Conservation (phyloP, 2,888 invertebrate species). For the Tortricodes alternella region DNA sequence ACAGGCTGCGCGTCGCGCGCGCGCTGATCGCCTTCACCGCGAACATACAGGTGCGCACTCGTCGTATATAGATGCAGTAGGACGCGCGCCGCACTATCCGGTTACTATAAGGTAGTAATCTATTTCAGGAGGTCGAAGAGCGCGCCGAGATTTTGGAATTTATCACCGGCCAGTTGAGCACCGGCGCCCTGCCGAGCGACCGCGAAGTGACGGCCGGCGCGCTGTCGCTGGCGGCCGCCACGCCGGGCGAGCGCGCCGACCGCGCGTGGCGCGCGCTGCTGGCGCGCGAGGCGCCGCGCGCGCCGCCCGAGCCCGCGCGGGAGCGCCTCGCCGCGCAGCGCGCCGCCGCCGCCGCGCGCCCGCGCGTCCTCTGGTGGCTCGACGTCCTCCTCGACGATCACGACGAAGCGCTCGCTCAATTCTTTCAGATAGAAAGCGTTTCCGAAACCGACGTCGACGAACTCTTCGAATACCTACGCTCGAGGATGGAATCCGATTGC, state of each 20-base stretch:
- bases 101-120: too few relatives aligned
- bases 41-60: slow-evolving; percentile 47
- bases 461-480: slow-evolving; percentile 61
- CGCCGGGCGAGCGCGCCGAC: slow-evolving; percentile 62
- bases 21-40: slow-evolving; percentile 53
- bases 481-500: slow-evolving; percentile 44
- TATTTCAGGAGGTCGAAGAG: slow-evolving; percentile 59
- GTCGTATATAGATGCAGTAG: too few relatives aligned
- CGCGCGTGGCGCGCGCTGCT: slow-evolving; percentile 62
- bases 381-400: slow-evolving; percentile 48
- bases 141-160: slow-evolving; percentile 69
- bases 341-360: slow-evolving; percentile 40
- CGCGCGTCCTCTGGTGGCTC: slow-evolving; percentile 62
- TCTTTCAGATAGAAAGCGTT: slow-evolving; percentile 56
- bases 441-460: slow-evolving; percentile 62
- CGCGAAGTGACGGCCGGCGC: slow-evolving; percentile 55
- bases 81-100: too few relatives aligned
- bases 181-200: slow-evolving; percentile 65
- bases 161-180: slow-evolving; percentile 61
- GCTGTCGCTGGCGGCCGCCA: slow-evolving; percentile 48
- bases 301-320: slow-evolving; percentile 34
- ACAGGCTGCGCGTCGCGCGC: slow-evolving; percentile 69
- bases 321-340: slow-evolving; percentile 23
- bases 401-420: slow-evolving; percentile 51
- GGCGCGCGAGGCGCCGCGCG: slow-evolving; percentile 40